Evolutionary conservation across 1,140 invertebrate genomes (phyloP).

Genomic region (Fopius arisanus): DNA sequence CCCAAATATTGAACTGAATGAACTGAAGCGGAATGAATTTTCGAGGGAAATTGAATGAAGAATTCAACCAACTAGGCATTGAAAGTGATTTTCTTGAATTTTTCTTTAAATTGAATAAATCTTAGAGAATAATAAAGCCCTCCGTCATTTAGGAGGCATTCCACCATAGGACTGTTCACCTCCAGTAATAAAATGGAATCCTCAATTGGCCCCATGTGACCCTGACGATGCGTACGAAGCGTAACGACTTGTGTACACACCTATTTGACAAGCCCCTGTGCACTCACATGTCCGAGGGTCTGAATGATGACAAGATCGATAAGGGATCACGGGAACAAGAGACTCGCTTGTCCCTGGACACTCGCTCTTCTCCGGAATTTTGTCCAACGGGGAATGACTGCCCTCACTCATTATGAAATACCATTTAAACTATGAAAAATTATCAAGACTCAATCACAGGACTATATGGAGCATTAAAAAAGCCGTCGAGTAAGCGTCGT

Average conservation of each 20-base stretch:
- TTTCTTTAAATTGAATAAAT: too few species aligned
- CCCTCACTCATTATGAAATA: too few species aligned
- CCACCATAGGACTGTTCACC: too few species aligned
- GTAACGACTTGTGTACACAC: constrained; percentile 5
- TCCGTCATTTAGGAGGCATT: too few species aligned
- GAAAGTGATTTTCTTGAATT: too few species aligned
- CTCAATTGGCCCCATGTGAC: background rate
- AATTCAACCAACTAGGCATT: too few species aligned
- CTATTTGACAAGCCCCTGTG: background rate
- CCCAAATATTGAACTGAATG: too few species aligned
- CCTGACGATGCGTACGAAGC: background rate
- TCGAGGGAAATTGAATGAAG: too few species aligned
- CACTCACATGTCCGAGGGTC: background rate
- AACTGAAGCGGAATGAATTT: too few species aligned
- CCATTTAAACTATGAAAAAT: background rate
- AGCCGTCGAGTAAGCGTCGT: background rate
- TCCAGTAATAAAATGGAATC: background rate
- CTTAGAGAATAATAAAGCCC: too few species aligned
- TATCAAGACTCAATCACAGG: background rate
- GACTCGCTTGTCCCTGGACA: background rate
- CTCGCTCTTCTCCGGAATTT: background rate
- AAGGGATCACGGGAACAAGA: background rate
- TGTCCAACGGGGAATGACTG: background rate
- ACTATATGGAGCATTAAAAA: background rate
- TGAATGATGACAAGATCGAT: background rate